Evolutionary conservation across 2,888 invertebrate species (phyloP), one percentile per base, ranked within the genome.

Genomic region (Drosophila anomalipes): DNA sequence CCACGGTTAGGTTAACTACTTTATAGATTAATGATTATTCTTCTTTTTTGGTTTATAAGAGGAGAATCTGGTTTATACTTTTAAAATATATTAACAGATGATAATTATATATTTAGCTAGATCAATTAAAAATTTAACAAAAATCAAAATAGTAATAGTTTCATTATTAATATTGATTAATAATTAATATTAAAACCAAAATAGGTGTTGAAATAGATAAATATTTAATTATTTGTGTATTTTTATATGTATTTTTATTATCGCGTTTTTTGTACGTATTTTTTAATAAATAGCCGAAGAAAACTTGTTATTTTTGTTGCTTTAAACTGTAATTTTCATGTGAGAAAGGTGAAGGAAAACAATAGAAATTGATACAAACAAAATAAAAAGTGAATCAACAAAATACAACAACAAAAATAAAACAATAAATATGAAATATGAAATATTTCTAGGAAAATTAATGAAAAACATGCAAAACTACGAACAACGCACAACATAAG

Each of bases 401-500:
- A 52, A 52, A n/a, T 26, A 54, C 35, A 5, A 5, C 22, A 22
- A 22, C 22, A 22, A 14, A 14, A 14, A 33, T 19, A 67, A 30
- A 68, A 52, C 37, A 30, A 41, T 44, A 6, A n/a, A 57, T 39
- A 58, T 16, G 1, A 6, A n/a, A 57, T 39, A 58, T 16, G 1
- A 37, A 26, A 28, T 12, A 39, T n/a, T 39, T 51, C 26, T 56
- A 58, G 44, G 7, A 39, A 28, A 28, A 19, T 39, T 0, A 19
- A 19, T 19, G 12, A 30, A 19, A 68, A 77, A 35, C 67, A 52
- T 75, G 54, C 72, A 78, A 79, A 70, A 66, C 75, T 82, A 87
- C 66, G 57, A 39, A 79, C 80, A 88, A 65, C 77, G 75, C 70
- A 72, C 81, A 89, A 69, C 65, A 71, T 61, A 47, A 28, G 22